phyloP scores from a whole-genome alignment of 1,140 invertebrate species.

The Holotrichia oblita region DNA sequence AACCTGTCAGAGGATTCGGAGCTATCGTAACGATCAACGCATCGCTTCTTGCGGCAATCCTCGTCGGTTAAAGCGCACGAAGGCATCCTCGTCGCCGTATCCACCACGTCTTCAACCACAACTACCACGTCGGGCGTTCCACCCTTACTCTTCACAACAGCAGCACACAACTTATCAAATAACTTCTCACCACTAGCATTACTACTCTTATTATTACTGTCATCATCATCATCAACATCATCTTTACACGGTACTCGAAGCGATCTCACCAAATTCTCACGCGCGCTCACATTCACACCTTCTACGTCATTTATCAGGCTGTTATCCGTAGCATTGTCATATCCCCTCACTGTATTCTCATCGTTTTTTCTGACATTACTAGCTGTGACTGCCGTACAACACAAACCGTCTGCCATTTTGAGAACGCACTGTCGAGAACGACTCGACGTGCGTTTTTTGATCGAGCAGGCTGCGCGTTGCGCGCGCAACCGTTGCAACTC shows the following conservation, averaged over 20 bases:
- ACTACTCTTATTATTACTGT: slow-evolving; percentile 15
- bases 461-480: slow-evolving; percentile 37
- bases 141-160: slow-evolving; percentile 41
- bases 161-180: slow-evolving; percentile 21
- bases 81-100: slow-evolving; percentile 48
- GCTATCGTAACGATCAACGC: slow-evolving; percentile 87
- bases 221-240: neutral
- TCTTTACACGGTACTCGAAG: neutral
- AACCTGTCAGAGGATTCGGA: slow-evolving; percentile 91
- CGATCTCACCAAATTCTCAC: slow-evolving; percentile 44
- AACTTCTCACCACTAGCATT: slow-evolving; percentile 21
- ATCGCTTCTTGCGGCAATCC: slow-evolving; percentile 81
- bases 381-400: slow-evolving; percentile 55
- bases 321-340: slow-evolving; percentile 50
- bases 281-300: slow-evolving; percentile 52
- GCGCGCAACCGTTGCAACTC: slow-evolving; percentile 43
- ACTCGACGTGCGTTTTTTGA: slow-evolving; percentile 42
- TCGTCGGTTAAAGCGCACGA: slow-evolving; percentile 56
- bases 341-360: slow-evolving; percentile 53
- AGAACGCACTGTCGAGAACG: slow-evolving; percentile 58
- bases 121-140: neutral
- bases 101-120: slow-evolving; percentile 41
- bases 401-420: slow-evolving; percentile 64
- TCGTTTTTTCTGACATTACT: slow-evolving; percentile 49
- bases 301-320: slow-evolving; percentile 54